Base-by-base conservation (phyloP, 2,888 invertebrate genomes). In the Aporophyla lueneburgensis region DNA sequence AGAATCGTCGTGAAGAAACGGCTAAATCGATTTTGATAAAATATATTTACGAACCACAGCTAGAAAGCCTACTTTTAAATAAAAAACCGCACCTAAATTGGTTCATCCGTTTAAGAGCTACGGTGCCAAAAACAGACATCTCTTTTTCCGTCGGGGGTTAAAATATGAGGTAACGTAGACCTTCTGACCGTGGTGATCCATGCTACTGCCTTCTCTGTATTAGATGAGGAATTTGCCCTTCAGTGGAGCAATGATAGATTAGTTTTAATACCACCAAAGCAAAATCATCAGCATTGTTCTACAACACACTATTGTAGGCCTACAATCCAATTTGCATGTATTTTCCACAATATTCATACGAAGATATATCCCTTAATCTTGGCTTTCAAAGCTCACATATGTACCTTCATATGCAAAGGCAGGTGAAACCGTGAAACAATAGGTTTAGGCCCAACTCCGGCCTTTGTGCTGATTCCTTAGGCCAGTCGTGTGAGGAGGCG, bases 391-490 rank as follows among this genome's bases (percentile, higher is more conserved):
- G 53, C 71, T 40, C 24, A 4, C 53, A 27, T 24, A 56, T 27
- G 24, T 49, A 16, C 19, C 10, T n/a, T 14, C 6, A 1, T 51
- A 14, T n/a, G 19, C 40, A 46, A 59, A 69, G 24, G 19, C 24
- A 33, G 21, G 14, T 21, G 33, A 49, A 61, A 19, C 19, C 10
- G 14, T n/a, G 40, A 27, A 74, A 74, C 74, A 76, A 69, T 76
- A 46, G 78, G 24, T 53, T 76, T 53, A 43, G 10, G 5, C 46
- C 46, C 0, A 53, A 59, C 46, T 9, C 43, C 5, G 9, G 59
- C 59, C 53, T 76, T 76, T 78, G 79, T 78, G 58, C 27, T 43
- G 21, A 10, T 1, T 27, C 70, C 46, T 51, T 1, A 69, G 51
- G 43, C 16, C 43, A 33, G 14, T 21, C 0, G 7, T 51, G 27